Evolutionary conservation across 2,113 vertebrate species (phyloP), one percentile per base, ranked within the genome.

Genomic region (Geococcyx californianus): DNA sequence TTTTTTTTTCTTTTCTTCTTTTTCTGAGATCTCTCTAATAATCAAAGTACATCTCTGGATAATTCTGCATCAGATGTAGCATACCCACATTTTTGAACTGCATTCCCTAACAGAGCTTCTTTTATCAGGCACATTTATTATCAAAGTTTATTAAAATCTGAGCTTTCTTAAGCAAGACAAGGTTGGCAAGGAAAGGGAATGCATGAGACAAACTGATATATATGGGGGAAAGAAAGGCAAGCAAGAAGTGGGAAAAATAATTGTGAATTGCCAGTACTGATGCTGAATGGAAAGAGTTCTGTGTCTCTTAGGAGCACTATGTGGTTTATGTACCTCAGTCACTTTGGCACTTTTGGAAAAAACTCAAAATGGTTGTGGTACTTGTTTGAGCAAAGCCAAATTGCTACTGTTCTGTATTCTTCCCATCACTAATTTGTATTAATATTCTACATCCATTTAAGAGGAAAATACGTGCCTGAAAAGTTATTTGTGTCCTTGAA

Each of bases 401-500:
- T 92, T 89, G 38, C 68, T 86, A 1, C 16, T 77, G 56, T 62
- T 83, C 73, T 67, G 34, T 47, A 8, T 86, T 89, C 80, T 87
- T 28, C 66, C 31, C 36, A 58, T 84, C 6, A 21, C 34, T 68
- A 89, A 78, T 94, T 92, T 87, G 24, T 64, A 63, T 83, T 89
- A 89, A 63, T 90, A 88, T 67, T 90, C 63, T 80, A 17, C 59
- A 63, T 92, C 56, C 9, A 81, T 84, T 77, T 93, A 74, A 78
- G 60, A 87, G 47, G 33, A 86, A 59, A 86, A 94, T 9, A 81
- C 59, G 25, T 56, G 47, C n/a, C 59, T 91, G 36, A 69, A 16
- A 76, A 76, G 52, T 94, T 91, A 36, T 70, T 89, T 91, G 49
- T 89, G 77, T 84, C 52, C 62, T 89, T 94, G 70, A 85, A 45